phyloP scores from a whole-genome alignment of 2,113 vertebrate species.

The Daboia siamensis region DNA sequence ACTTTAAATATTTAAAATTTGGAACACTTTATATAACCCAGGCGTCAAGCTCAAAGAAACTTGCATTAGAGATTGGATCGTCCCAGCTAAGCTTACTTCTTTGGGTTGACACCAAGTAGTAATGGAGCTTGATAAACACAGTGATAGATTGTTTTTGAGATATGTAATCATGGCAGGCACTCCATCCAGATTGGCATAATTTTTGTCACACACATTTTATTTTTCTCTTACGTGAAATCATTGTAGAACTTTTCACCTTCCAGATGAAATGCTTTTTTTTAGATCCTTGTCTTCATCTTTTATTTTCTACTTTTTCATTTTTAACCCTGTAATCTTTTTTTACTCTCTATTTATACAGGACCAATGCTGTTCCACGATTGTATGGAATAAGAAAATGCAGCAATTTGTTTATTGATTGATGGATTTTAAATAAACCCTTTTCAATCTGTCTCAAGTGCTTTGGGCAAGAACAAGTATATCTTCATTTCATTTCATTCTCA shows the following conservation, averaged over 20 bases:
- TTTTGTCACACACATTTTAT: neutral
- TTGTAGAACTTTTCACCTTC: neutral
- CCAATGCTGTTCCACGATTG: neutral
- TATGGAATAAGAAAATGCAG: neutral
- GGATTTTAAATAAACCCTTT: neutral
- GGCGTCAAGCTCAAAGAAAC: no score
- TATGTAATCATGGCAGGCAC: neutral
- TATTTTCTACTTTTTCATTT: neutral
- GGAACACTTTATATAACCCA: neutral
- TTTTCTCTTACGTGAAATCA: neutral
- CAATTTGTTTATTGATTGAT: neutral
- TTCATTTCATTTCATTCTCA: neutral
- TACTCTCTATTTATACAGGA: neutral
- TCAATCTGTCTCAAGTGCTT: neutral
- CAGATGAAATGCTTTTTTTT: neutral
- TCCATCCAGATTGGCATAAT: neutral
- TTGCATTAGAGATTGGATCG: no score
- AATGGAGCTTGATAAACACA: neutral
- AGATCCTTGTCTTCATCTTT: neutral
- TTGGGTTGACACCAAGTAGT: neutral
- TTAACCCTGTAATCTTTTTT: neutral
- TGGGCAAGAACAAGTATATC: neutral
- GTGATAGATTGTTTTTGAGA: neutral
- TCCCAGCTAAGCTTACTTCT: no score
- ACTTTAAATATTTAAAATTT: neutral